Percentiles rank a stretch among this genome's conserved stretches.
Evolutionary conservation across 2,113 vertebrate genomes (phyloP).

Genomic region (Gracilinanus agilis): DNA sequence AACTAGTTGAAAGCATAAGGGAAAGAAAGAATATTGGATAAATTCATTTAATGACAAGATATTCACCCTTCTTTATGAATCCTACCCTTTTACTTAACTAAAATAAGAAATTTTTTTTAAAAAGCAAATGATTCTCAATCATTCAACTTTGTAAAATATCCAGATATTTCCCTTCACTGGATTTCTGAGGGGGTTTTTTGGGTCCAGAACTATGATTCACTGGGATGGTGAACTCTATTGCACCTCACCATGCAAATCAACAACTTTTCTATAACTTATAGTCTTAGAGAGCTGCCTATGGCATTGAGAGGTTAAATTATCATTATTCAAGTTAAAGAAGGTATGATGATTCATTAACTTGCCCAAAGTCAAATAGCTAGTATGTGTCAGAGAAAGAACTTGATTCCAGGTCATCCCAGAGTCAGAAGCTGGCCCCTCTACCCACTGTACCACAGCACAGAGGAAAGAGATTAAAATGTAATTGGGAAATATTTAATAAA

Average conservation of each 20-base stretch:
- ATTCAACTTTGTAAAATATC: background rate
- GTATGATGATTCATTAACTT: background rate
- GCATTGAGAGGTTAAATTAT: background rate
- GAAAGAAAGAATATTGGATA: background rate
- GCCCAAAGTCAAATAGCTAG: background rate
- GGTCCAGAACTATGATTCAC: background rate
- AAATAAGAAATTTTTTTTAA: slow-evolving; percentile 33
- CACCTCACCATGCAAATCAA: background rate
- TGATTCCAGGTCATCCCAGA: background rate
- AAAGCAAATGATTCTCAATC: background rate
- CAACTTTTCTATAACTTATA: background rate
- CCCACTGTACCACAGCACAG: background rate
- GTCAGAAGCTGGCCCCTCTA: background rate
- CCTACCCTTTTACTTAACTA: slow-evolving; percentile 46
- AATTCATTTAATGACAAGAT: slow-evolving; percentile 37
- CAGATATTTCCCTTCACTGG: background rate
- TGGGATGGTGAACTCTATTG: background rate
- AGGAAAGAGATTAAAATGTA: background rate
- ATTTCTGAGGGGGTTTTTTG: background rate
- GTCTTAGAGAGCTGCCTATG: background rate
- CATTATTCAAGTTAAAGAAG: background rate
- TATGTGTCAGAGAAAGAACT: background rate
- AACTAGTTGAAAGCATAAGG: slow-evolving; percentile 45
- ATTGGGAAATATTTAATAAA: background rate
- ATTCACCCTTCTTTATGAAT: background rate